Percentiles rank a stretch among this genome's conserved stretches.
Evolutionary conservation across 2,113 vertebrate species (phyloP).

Genomic region (Phoenicopterus ruber): DNA sequence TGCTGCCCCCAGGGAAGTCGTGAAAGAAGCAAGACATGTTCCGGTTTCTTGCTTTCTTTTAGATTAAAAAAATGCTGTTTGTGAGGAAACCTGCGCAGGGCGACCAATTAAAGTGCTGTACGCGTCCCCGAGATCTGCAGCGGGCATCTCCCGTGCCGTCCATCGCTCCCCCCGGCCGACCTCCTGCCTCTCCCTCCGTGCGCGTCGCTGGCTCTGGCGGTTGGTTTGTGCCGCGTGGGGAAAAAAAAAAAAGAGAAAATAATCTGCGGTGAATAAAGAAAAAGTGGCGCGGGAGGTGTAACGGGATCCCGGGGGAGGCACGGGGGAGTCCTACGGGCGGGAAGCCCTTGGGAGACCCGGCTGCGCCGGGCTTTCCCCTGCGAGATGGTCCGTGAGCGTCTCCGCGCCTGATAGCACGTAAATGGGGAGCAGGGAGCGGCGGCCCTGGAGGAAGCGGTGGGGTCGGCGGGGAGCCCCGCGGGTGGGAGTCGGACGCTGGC

Average conservation of each 20-base stretch:
- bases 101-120: background rate
- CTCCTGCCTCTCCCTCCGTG: background rate
- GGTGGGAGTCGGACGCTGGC: background rate
- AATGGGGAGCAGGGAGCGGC: background rate
- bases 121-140: background rate
- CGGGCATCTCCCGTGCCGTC: background rate
- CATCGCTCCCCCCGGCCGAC: background rate
- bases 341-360: background rate
- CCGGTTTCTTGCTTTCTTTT: constrained; percentile 22
- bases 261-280: background rate
- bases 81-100: background rate
- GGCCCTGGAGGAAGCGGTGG: background rate
- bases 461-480: background rate
- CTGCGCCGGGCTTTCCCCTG: background rate
- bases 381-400: background rate
- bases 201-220: background rate
- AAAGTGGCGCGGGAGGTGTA: background rate
- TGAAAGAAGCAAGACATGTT: background rate
- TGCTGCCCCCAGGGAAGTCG: constrained; percentile 52
- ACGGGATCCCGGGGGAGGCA: background rate
- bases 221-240: background rate
- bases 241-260: background rate
- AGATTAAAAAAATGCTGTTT: constrained; percentile 4
- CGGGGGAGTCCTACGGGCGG: background rate
- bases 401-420: background rate